Percentiles rank a stretch among this genome's conserved stretches.
Evolutionary conservation across 1,140 invertebrate genomes (phyloP).

Genomic region (Carposina sasakii): DNA sequence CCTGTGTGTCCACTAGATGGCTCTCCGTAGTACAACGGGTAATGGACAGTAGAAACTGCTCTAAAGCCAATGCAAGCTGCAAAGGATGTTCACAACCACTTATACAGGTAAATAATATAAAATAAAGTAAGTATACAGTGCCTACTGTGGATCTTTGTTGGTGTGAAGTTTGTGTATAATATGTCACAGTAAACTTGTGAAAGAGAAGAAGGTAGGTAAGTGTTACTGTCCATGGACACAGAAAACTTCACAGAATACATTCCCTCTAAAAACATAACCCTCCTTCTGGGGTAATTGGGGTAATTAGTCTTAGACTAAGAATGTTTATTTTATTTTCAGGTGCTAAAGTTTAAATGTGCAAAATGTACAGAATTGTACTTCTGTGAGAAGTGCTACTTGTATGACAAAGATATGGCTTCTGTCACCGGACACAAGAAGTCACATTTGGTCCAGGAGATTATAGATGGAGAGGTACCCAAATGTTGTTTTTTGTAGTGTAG

Average conservation of each 20-base stretch:
- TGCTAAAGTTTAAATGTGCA: slow-evolving; percentile 65
- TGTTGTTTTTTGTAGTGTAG: too few species aligned
- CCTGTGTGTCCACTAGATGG: slow-evolving; percentile 39
- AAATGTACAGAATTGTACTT: slow-evolving; percentile 58
- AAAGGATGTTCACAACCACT: slow-evolving; percentile 35
- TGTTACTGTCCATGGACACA: too few species aligned
- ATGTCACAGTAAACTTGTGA: too few species aligned
- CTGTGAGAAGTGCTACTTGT: slow-evolving; percentile 68
- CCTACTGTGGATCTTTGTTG: too few species aligned
- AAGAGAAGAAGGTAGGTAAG: too few species aligned
- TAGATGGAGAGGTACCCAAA: slow-evolving; percentile 63
- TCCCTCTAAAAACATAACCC: too few species aligned
- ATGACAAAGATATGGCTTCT: slow-evolving; percentile 47
- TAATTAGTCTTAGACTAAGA: too few species aligned
- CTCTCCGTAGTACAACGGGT: slow-evolving; percentile 36
- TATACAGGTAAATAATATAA: slow-evolving; percentile 43
- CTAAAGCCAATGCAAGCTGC: slow-evolving; percentile 22
- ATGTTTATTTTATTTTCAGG: slow-evolving; percentile 41
- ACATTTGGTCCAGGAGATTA: slow-evolving; percentile 62
- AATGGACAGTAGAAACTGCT: slow-evolving; percentile 22
- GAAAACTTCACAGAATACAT: too few species aligned
- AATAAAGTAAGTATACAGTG: too few species aligned
- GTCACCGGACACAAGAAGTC: slow-evolving; percentile 62
- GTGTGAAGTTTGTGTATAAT: too few species aligned
- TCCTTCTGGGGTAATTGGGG: too few species aligned